These are phyloP conservation scores for Chrysomela aeneicollis DNA, from an alignment of 2,888 invertebrate species.

Conservation along the genomic window DNA sequence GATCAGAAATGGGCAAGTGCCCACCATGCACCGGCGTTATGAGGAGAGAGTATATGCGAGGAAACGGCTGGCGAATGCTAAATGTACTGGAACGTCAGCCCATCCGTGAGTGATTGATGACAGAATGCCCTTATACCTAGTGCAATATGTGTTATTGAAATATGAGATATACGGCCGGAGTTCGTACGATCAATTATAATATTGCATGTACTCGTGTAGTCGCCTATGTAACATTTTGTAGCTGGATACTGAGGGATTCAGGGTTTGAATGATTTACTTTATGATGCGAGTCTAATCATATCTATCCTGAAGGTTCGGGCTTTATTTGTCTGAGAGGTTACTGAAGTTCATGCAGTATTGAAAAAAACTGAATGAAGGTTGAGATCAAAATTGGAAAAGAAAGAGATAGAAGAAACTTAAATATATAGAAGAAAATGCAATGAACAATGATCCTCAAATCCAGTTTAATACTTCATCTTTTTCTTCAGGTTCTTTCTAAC, in stretches of 20 bases:
- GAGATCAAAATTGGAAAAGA: no score
- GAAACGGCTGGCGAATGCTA: slow-evolving; percentile 59
- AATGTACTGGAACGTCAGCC: slow-evolving; percentile 62
- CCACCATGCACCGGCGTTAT: slow-evolving; percentile 40
- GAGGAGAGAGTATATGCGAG: slow-evolving; percentile 48
- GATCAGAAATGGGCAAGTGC: slow-evolving; percentile 50
- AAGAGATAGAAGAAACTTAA: no score
- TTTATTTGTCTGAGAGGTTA: no score
- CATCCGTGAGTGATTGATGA: slow-evolving; percentile 63
- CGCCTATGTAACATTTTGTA: not conserved
- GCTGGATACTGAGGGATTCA: not conserved
- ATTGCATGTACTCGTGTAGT: slow-evolving; percentile 39
- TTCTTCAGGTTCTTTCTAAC: no score
- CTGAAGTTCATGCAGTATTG: no score
- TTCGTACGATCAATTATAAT: slow-evolving; percentile 55
- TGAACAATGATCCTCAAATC: no score
- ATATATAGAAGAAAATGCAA: no score
- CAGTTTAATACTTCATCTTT: no score
- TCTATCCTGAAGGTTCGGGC: no score
- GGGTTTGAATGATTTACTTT: not conserved
- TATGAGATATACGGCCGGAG: slow-evolving; percentile 56
- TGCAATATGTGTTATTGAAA: slow-evolving; percentile 61
- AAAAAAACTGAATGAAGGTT: no score
- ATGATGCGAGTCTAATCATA: not conserved
- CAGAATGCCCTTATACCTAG: slow-evolving; percentile 60